These are phyloP conservation scores for Pangasianodon hypophthalmus DNA, from an alignment of 2,113 vertebrate genomes.

Conservation along the genomic window DNA sequence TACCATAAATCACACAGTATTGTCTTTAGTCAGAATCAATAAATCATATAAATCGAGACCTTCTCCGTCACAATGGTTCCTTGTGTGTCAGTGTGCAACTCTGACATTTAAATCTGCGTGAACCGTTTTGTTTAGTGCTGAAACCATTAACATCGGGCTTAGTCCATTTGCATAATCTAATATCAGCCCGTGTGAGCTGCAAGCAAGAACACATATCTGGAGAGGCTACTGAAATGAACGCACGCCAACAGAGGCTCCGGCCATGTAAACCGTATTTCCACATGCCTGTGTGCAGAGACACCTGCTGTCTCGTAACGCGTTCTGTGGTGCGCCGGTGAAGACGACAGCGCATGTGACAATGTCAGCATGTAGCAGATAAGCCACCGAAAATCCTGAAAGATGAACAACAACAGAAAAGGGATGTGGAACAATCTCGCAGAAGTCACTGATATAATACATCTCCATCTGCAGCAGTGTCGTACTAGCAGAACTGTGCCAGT, in stretches of 20 bases:
- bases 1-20: constrained; percentile 26
- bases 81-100: neutral
- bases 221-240: constrained; percentile 6
- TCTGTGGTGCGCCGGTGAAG: constrained; percentile 1
- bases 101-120: constrained; percentile 16
- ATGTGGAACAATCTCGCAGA: constrained; percentile 22
- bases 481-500: constrained; percentile 24
- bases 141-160: constrained; percentile 4
- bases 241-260: neutral
- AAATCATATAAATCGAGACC: constrained; percentile 15
- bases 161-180: constrained; percentile 19
- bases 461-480: constrained; percentile 10
- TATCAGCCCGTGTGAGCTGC: neutral
- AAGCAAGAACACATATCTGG: neutral
- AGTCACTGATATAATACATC: constrained; percentile 5
- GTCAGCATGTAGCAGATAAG: constrained; percentile 23
- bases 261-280: neutral
- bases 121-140: constrained; percentile 18
- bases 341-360: constrained; percentile 2
- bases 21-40: constrained; percentile 24
- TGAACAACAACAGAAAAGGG: neutral
- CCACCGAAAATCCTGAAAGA: neutral
- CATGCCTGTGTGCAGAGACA: neutral
- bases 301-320: constrained; percentile 6
- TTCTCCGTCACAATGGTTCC: neutral